Conservation (phyloP, 2,888 invertebrate species). For the Lasioglossum oenotherae region DNA sequence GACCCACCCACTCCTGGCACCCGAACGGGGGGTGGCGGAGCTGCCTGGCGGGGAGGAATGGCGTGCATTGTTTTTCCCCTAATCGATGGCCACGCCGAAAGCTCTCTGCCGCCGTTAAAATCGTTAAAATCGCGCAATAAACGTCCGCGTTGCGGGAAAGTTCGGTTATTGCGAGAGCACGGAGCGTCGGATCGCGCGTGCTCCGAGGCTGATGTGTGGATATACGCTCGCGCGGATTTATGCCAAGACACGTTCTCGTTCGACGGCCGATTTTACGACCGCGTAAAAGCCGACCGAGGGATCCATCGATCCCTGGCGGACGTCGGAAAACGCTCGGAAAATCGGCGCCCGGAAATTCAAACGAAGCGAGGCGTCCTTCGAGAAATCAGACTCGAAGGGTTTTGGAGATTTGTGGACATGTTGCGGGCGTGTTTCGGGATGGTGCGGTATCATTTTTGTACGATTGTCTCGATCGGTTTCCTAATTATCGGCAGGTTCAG, state of each 20-base stretch:
- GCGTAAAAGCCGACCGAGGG: neutral
- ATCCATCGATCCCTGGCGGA: neutral
- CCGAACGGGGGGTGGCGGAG: neutral
- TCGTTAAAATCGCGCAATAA: conserved; percentile 55
- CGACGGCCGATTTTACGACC: conserved; percentile 24
- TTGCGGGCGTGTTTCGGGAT: no score
- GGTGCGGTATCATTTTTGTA: no score
- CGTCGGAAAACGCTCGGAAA: neutral
- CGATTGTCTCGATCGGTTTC: no score
- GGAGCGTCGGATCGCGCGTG: conserved; percentile 14
- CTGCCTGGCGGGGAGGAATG: neutral
- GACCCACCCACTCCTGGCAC: conserved; percentile 17
- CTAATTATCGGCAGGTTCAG: no score
- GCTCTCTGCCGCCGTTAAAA: conserved; percentile 40
- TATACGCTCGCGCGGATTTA: conserved; percentile 29
- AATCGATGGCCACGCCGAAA: conserved; percentile 62
- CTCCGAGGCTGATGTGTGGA: neutral
- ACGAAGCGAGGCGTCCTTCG: neutral
- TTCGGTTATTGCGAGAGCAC: conserved; percentile 34
- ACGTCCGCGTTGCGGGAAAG: conserved; percentile 25
- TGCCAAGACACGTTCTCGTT: conserved; percentile 45
- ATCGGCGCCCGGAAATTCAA: neutral
- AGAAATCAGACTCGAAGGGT: neutral
- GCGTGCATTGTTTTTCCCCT: conserved; percentile 53
- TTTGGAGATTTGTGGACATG: no score